These are phyloP conservation scores for Dasypogon diadema DNA, from an alignment of 2,888 invertebrate species.

Conservation along the genomic window DNA sequence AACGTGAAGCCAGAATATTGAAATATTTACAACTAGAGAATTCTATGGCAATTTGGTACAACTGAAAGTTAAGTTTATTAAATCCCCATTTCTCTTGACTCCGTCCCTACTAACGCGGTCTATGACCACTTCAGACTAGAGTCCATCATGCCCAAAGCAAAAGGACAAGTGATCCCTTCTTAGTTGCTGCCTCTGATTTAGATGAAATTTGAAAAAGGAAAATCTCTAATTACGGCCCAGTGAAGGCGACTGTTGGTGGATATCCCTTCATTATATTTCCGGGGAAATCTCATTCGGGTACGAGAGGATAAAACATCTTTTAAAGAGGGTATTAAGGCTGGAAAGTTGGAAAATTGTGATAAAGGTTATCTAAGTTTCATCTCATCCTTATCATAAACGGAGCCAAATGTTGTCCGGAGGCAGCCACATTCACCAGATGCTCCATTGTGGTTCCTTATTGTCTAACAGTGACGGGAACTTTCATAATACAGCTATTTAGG, in stretches of 20 bases:
- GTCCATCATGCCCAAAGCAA: too few species aligned
- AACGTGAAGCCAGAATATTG: too few species aligned
- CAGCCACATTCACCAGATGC: conserved; percentile 18
- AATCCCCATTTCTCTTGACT: too few species aligned
- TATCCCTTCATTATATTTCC: neutral
- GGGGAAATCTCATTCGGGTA: conserved; percentile 18
- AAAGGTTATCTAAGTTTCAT: conserved; percentile 43
- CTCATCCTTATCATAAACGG: conserved; percentile 29
- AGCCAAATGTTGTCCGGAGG: conserved; percentile 21
- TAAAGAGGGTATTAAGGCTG: conserved; percentile 38
- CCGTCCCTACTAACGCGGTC: too few species aligned
- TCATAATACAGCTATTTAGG: neutral
- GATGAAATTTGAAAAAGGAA: conserved; percentile 15
- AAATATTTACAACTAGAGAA: too few species aligned
- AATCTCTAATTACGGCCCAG: conserved; percentile 30
- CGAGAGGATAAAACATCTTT: conserved; percentile 43
- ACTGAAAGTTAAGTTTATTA: too few species aligned
- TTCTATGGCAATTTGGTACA: too few species aligned
- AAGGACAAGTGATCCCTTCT: too few species aligned
- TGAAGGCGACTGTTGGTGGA: conserved; percentile 7
- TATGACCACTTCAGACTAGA: too few species aligned
- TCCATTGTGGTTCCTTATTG: conserved; percentile 1
- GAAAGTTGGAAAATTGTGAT: conserved; percentile 40
- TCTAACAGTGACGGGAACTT: neutral
- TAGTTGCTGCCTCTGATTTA: neutral